A percentile compares a stretch with the other conserved stretches of the same genome.
phyloP scores from a whole-genome alignment of 2,888 invertebrate genomes.

The Xanthorhoe spadicearia region DNA sequence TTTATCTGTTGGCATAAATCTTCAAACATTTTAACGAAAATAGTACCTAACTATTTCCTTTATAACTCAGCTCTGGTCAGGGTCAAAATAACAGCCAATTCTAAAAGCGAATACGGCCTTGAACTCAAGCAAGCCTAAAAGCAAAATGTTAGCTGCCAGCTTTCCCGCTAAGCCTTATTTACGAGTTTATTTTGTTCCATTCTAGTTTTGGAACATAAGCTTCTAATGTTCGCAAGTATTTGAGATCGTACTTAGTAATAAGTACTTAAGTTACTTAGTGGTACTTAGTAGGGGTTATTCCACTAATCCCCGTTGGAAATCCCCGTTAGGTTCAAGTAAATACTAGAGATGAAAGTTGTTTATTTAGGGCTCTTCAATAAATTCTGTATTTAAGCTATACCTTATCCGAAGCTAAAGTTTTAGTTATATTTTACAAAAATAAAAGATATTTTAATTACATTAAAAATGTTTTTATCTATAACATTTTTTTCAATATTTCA shows the following conservation, averaged over 20 bases:
- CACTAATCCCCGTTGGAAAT: too few relatives aligned
- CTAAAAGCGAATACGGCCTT: slow-evolving; percentile 28
- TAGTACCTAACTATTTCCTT: not conserved
- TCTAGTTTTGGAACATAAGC: slow-evolving; percentile 27
- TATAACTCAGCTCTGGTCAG: not conserved
- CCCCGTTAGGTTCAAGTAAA: too few relatives aligned
- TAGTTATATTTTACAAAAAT: too few relatives aligned
- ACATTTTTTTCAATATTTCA: too few relatives aligned
- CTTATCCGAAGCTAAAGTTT: too few relatives aligned
- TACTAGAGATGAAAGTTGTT: too few relatives aligned
- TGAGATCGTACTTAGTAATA: slow-evolving; percentile 4
- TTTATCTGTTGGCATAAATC: not conserved
- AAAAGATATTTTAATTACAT: too few relatives aligned
- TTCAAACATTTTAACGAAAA: too few relatives aligned
- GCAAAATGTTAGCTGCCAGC: slow-evolving; percentile 28
- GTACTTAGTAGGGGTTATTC: not conserved
- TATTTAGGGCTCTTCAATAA: too few relatives aligned
- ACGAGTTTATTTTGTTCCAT: slow-evolving; percentile 33
- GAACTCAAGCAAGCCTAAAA: slow-evolving; percentile 32
- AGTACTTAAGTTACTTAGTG: slow-evolving; percentile 6
- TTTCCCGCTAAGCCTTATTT: slow-evolving; percentile 39
- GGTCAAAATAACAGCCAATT: slow-evolving; percentile 2
- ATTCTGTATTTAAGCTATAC: too few relatives aligned
- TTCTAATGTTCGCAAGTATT: slow-evolving; percentile 22
- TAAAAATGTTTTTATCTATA: too few relatives aligned